A percentile compares a stretch with the other conserved stretches of the same genome.
Evolutionary conservation across 2,113 vertebrate genomes (phyloP).

Genomic region (Sinocyclocheilus rhinocerous): DNA sequence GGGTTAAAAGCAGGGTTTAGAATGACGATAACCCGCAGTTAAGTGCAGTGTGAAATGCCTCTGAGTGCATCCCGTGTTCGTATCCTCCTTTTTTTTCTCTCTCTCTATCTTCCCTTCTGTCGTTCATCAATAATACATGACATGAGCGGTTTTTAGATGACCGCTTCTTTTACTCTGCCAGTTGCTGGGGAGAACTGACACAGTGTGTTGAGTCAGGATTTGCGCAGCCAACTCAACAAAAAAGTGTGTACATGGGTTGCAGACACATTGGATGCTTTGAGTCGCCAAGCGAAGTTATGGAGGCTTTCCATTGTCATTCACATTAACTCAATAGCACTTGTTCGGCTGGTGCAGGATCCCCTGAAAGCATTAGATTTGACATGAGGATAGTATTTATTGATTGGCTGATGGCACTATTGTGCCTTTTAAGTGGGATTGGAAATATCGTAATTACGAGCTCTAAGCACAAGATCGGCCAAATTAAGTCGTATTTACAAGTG

Average conservation of each 20-base stretch:
- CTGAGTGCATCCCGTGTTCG: not conserved
- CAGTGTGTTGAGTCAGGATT: conserved; percentile 21
- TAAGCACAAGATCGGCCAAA: not conserved
- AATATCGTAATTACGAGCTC: not conserved
- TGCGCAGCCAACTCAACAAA: not conserved
- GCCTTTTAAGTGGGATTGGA: not conserved
- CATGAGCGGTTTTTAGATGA: conserved; percentile 31
- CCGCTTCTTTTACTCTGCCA: conserved; percentile 12
- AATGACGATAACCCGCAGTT: not conserved
- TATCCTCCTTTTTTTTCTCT: not conserved
- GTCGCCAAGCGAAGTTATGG: not conserved
- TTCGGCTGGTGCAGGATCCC: not conserved
- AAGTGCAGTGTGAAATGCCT: not conserved
- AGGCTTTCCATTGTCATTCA: not conserved
- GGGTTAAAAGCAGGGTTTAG: not conserved
- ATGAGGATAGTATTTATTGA: not conserved
- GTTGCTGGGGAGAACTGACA: conserved; percentile 29
- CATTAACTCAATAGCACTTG: not conserved
- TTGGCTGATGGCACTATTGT: not conserved
- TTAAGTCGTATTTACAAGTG: too few relatives aligned
- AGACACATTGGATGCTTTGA: not conserved
- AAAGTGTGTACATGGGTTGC: not conserved
- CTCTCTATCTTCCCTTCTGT: conserved; percentile 1
- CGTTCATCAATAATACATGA: conserved; percentile 41
- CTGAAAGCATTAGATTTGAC: not conserved